Percentiles rank a stretch among this genome's conserved stretches.
Conservation (phyloP, 2,888 invertebrate species). For the Augiades crinisus region DNA sequence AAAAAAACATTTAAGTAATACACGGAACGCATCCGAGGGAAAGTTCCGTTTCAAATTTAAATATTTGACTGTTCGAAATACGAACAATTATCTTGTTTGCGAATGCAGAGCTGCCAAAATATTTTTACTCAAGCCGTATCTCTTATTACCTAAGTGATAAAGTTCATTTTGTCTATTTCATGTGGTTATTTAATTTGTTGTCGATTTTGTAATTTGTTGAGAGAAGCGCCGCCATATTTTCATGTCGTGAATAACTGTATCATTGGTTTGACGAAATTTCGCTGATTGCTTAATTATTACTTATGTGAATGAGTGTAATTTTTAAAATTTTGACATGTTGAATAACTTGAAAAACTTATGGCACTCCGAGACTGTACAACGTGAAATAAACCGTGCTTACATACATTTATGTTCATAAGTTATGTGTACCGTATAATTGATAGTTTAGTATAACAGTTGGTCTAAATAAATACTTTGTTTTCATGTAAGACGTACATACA, state of each 20-base stretch:
- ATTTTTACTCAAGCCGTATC: background rate
- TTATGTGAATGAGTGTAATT: conserved; percentile 54
- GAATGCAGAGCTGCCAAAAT: conserved; percentile 41
- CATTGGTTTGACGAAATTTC: conserved; percentile 67
- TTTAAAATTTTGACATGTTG: conserved; percentile 47
- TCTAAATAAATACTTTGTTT: conserved; percentile 17
- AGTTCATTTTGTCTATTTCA: background rate
- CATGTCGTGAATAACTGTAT: conserved; percentile 65
- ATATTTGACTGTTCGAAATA: conserved; percentile 69
- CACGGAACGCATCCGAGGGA: conserved; percentile 51
- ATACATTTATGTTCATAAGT: background rate
- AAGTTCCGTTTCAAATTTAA: conserved; percentile 59
- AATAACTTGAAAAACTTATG: conserved; percentile 23
- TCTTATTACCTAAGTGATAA: background rate
- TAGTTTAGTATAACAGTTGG: conserved; percentile 9
- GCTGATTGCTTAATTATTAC: conserved; percentile 73
- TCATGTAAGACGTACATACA: conserved; percentile 4
- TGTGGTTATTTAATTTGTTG: conserved; percentile 25
- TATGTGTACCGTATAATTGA: background rate
- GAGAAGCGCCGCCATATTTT: conserved; percentile 52
- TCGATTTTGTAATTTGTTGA: conserved; percentile 7
- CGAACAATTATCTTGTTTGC: conserved; percentile 67
- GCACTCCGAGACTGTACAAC: background rate
- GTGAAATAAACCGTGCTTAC: background rate
- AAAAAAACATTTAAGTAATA: conserved; percentile 47